Conservation (phyloP, 64 coral and sea anemone species). For the Pocillopora damicornis region DNA sequence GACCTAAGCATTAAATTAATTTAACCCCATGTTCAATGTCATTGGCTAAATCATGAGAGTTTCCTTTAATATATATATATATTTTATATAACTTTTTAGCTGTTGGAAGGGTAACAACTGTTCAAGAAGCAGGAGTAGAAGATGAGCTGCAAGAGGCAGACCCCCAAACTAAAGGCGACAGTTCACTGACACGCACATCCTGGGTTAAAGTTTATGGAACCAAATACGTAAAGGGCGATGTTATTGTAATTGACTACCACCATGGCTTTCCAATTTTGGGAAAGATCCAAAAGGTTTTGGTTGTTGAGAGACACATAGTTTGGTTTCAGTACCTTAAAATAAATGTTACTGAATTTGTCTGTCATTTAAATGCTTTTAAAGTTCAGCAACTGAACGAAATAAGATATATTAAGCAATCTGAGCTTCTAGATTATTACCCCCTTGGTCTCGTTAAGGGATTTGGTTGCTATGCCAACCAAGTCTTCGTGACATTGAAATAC, state of each 20-base stretch:
- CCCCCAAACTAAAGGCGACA: neutral
- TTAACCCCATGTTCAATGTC: too few relatives aligned
- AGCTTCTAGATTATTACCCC: conserved; percentile 36
- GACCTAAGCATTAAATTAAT: too few relatives aligned
- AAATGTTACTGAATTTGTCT: conserved; percentile 6
- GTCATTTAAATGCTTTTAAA: conserved; percentile 69
- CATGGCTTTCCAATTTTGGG: conserved; percentile 69
- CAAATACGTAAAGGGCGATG: conserved; percentile 11
- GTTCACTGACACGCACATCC: neutral
- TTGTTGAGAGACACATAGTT: conserved; percentile 42
- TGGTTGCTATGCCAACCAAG: neutral
- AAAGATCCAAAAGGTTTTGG: conserved; percentile 39
- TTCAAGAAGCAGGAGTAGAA: conserved; percentile 14
- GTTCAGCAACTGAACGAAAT: conserved; percentile 11
- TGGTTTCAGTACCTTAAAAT: conserved; percentile 30
- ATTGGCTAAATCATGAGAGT: too few relatives aligned
- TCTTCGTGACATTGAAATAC: conserved; percentile 42
- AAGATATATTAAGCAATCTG: conserved; percentile 5
- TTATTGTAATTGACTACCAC: conserved; percentile 1
- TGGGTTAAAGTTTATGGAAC: conserved; percentile 62
- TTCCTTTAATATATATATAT: too few relatives aligned
- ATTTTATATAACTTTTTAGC: too few relatives aligned
- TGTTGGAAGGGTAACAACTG: conserved; percentile 19
- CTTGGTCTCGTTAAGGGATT: conserved; percentile 32
- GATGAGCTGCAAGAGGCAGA: conserved; percentile 11